Percentiles rank a stretch among this genome's conserved stretches.
phyloP scores from a whole-genome alignment of 1,140 invertebrate species.

The Drosophila repleta region DNA sequence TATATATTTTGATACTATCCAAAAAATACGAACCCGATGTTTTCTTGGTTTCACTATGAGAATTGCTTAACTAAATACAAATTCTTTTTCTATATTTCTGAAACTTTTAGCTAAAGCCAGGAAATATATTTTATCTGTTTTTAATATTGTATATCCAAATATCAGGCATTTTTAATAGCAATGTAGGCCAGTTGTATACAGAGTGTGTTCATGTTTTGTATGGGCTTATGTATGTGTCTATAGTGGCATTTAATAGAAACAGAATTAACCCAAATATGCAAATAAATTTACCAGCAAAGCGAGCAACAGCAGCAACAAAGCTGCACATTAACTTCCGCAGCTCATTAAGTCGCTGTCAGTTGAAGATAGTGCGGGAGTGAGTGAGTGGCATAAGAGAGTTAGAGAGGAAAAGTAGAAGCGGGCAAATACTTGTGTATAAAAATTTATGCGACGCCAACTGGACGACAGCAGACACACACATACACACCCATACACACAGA shows the following conservation, averaged over 20 bases:
- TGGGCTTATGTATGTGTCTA: not conserved
- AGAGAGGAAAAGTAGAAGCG: not conserved
- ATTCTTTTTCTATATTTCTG: too few species aligned
- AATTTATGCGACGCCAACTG: constrained; percentile 81
- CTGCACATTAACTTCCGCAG: constrained; percentile 80
- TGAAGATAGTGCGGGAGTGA: not conserved
- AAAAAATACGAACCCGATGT: not conserved
- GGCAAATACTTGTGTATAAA: constrained; percentile 59
- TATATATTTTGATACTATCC: constrained; percentile 9
- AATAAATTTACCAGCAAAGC: constrained; percentile 64
- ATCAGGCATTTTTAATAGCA: not conserved
- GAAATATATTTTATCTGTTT: too few species aligned
- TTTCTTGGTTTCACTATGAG: too few species aligned
- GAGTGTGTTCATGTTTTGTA: not conserved
- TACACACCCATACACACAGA: constrained; percentile 37
- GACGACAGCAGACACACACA: constrained; percentile 56
- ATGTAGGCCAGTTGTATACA: constrained; percentile 40
- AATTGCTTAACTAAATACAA: too few species aligned
- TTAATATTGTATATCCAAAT: not conserved
- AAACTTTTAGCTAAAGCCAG: too few species aligned
- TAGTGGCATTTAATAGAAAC: constrained; percentile 38
- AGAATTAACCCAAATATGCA: constrained; percentile 79
- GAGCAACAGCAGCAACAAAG: constrained; percentile 51
- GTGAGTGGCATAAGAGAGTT: not conserved
- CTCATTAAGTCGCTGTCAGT: constrained; percentile 79